A percentile compares a stretch with the other conserved stretches of the same genome.
Conservation (phyloP, 1,140 invertebrate genomes). For the Oncopodura yosiiana region DNA sequence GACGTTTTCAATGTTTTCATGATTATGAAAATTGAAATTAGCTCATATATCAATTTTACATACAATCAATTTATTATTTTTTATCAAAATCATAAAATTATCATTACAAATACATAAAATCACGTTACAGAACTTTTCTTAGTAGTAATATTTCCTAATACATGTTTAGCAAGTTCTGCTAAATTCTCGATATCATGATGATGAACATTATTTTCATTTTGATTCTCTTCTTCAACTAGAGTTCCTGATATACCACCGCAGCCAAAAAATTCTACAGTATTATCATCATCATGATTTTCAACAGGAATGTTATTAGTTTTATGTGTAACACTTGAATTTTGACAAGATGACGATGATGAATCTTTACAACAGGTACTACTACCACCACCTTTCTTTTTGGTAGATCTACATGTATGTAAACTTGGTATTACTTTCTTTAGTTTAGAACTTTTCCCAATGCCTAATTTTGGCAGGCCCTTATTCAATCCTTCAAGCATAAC, state of each 20-base stretch:
- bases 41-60: too few species aligned
- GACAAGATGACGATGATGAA: not conserved
- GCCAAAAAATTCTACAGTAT: conserved; percentile 19
- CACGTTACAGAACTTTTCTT: too few species aligned
- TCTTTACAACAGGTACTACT: conserved; percentile 7
- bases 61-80: too few species aligned
- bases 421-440: not conserved
- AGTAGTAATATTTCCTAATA: too few species aligned
- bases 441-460: conserved; percentile 74
- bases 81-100: too few species aligned
- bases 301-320: not conserved
- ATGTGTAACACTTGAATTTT: too few species aligned
- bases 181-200: conserved; percentile 25
- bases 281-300: not conserved
- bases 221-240: not conserved
- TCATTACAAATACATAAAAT: too few species aligned
- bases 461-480: conserved; percentile 75
- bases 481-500: conserved; percentile 90
- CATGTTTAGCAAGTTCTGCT: conserved; percentile 5
- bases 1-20: too few species aligned
- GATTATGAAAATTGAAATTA: too few species aligned
- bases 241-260: conserved; percentile 4
- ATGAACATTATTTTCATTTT: not conserved
- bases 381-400: not conserved
- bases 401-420: not conserved